These are phyloP conservation scores for Entomobrya multifasciata DNA, from an alignment of 2,888 invertebrate species.

Conservation along the genomic window DNA sequence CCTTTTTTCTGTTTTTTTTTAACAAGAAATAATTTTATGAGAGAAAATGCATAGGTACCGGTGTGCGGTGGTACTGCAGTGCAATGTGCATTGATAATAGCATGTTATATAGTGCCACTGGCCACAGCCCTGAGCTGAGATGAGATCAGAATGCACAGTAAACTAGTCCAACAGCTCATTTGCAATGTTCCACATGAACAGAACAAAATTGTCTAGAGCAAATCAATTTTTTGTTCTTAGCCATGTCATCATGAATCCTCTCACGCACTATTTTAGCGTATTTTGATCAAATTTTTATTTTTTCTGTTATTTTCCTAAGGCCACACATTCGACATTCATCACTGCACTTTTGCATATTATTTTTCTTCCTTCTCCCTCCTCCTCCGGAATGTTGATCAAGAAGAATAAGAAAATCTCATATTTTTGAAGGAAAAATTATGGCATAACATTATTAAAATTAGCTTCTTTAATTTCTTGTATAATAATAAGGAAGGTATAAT, in stretches of 20 bases:
- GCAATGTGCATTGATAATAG: not conserved
- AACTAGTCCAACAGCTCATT: not conserved
- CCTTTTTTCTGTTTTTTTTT: slow-evolving; percentile 1
- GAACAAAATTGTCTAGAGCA: slow-evolving; percentile 6
- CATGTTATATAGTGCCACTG: not conserved
- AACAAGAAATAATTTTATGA: not conserved
- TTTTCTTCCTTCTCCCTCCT: too few relatives aligned
- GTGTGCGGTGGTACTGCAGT: too few relatives aligned
- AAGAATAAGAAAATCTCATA: not conserved
- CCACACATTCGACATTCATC: slow-evolving; percentile 18
- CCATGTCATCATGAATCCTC: too few relatives aligned
- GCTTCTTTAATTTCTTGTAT: too few relatives aligned
- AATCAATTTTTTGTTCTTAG: not conserved
- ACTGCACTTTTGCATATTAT: not conserved
- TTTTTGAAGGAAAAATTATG: slow-evolving; percentile 7
- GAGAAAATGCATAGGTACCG: slow-evolving; percentile 5
- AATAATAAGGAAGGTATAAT: slow-evolving; percentile 17
- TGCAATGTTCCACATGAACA: slow-evolving; percentile 36
- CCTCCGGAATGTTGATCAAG: too few relatives aligned
- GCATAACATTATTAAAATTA: too few relatives aligned
- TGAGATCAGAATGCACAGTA: too few relatives aligned
- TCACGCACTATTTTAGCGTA: too few relatives aligned
- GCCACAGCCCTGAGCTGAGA: too few relatives aligned
- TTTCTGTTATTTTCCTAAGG: not conserved
- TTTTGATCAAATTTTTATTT: not conserved